Conservation (phyloP, 2,113 vertebrate species). For the Osmerus eperlanus region DNA sequence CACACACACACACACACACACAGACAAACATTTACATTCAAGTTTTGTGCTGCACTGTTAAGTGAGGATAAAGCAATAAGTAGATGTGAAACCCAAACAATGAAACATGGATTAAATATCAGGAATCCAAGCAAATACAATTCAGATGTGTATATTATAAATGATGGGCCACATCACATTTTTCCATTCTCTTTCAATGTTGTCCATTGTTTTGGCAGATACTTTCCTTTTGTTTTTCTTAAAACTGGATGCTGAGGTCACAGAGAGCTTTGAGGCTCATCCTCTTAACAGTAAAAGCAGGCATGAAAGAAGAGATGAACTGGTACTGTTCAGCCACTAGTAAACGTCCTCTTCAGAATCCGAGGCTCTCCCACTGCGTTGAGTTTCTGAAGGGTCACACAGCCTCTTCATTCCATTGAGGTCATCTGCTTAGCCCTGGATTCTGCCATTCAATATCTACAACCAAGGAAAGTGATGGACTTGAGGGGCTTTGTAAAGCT, state of each 20-base stretch:
- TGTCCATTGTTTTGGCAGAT: slow-evolving; percentile 22
- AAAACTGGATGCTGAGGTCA: slow-evolving; percentile 46
- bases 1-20: neutral
- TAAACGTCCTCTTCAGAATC: slow-evolving; percentile 55
- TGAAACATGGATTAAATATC: neutral
- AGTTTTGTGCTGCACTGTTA: neutral
- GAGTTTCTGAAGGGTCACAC: slow-evolving; percentile 67
- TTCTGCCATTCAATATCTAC: slow-evolving; percentile 64
- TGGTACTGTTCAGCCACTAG: neutral
- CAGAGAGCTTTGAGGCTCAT: neutral
- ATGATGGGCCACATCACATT: no score
- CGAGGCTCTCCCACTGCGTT: slow-evolving; percentile 43
- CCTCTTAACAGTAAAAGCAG: neutral
- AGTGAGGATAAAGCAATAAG: neutral
- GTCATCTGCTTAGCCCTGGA: slow-evolving; percentile 72
- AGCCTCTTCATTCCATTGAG: slow-evolving; percentile 75
- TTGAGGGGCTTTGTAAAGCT: slow-evolving; percentile 57
- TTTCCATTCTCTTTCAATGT: slow-evolving; percentile 14
- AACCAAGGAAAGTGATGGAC: slow-evolving; percentile 55
- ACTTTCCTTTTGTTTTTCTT: slow-evolving; percentile 36
- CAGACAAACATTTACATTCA: slow-evolving; percentile 4
- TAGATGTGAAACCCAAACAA: slow-evolving; percentile 31
- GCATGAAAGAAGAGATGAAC: neutral
- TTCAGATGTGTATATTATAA: no score
- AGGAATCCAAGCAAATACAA: no score